Evolutionary conservation across 1,140 invertebrate species (phyloP), one percentile per base, ranked within the genome.

Genomic region (Drosophila oshimai): DNA sequence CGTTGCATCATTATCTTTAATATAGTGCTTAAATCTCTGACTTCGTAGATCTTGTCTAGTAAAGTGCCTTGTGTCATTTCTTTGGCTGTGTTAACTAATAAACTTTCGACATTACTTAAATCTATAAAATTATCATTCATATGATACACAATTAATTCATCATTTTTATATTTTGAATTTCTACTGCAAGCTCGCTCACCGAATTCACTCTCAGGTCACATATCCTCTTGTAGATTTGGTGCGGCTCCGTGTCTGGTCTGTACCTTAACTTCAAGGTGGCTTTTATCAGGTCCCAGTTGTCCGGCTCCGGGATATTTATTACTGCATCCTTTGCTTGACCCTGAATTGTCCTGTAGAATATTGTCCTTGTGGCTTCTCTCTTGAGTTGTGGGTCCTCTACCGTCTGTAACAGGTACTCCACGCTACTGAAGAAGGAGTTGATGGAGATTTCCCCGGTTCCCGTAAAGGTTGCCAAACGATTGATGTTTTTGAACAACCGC

Each of bases 251-350:
- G 7, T 34, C 33, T 1, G 12, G 33, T 6, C 12, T 2, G 12
- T 34, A 34, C 3, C 31, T 3, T 13, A 22, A 18, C 3, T 44
- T 44, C 5, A 22, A 10, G 5, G 22, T 45, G 3, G 42, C 42
- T 12, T 45, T 45, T n/a, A 29, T 45, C 3, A 45, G 24, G 6
- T 45, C 50, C 50, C 50, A 53, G 36, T 53, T 53, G 36, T 53
- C 26, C 13, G 50, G 50, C 20, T 53, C 36, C 24, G 50, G 36
- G 12, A 41, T 36, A 36, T 53, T 53, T 15, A 53, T 53, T 2
- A 53, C 24, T 12, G 41, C 26, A 53, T 53, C 50, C 50, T 41
- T 53, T 17, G 50, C 50, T 41, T 53, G 50, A 41, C 50, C 36
- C 41, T 53, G 17, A 13, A 53, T 53, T 6, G 36, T 31, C 13